Evolutionary conservation across 2,888 invertebrate genomes (phyloP), one percentile per base, ranked within the genome.

Genomic region (Eilema sororculum): DNA sequence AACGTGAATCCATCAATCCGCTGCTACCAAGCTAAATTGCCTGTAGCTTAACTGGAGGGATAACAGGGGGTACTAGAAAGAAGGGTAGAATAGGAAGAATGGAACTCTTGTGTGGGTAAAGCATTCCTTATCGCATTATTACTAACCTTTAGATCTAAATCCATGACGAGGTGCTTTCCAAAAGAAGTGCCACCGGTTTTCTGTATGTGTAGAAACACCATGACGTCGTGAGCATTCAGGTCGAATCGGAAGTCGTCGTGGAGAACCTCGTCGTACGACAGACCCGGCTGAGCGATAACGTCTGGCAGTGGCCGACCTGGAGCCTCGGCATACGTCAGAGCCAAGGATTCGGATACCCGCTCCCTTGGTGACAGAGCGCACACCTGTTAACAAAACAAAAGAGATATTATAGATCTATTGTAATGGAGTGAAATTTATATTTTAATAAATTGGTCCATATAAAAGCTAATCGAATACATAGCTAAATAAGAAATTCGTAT

Each of bases 141-240:
- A 81, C 89, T 80, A 78, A 96, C 96, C 96, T 96, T 96, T 69
- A 96, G 95, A 93, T 99, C 98, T 87, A 99, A 96, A 95, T 99
- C 98, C 94, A 98, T 97, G 71, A 99, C 99, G 83, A 99, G 96
- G 95, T 99, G 99, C 89, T 98, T 97, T 68, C 99, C 99, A 90
- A 99, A 99, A 10, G 98, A 97, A 58, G 99, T 99, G 37, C 99
- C 99, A 69, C 99, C 99, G 67, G 99, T 99, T 95, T 99, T 99
- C 94, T 99, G 99, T 91, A 99, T 99, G 92, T 99, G 99, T 81
- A 99, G 87, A 95, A 96, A 99, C 68, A 99, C 99, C 96, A 99
- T 98, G 70, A 99, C 99, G 95, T 99, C 99, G 87, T 98, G 98
- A 16, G 98, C 98, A 89, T 98, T 97, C 94, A 98, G 97, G 92